Base-by-base conservation (phyloP, 2,888 invertebrate genomes). In the Apodemia zela region DNA sequence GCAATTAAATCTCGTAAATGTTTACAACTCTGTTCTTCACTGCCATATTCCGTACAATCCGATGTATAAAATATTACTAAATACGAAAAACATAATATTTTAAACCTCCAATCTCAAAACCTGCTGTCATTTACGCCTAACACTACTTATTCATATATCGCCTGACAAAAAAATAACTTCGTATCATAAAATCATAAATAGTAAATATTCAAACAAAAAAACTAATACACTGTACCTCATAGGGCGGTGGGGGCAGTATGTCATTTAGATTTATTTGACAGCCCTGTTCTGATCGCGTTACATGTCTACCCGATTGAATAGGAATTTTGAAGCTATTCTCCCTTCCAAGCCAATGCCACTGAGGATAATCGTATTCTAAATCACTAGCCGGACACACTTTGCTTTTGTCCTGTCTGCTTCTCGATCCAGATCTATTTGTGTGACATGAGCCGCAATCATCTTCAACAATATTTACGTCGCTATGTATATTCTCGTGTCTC, bases 221-320 rank as follows among this genome's bases (percentile, higher is more conserved):
- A 13, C 15, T 38, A 59, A 75, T 74, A 78, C 78, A 60, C 66
- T 66, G 58, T 62, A 90, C 91, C 89, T 94, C 93, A 80, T 94
- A 93, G 70, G 93, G 93, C 54, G 93, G 93, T 71, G 94, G 94
- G 66, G 94, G 94, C 72, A 94, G 79, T 92, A 94, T 93, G 84
- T 94, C 94, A 84, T 94, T 93, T 87, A 94, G 93, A 85, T 94
- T 94, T 78, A 92, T 89, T 85, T 92, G 92, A 86, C 91, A 91
- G 80, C 90, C 87, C 78, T 89, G 90, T 74, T 90, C 91, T 75
- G 89, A 88, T 79, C 87, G 85, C 76, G 86, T 84, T 73, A 86
- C 85, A 80, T 89, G 86, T 81, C 89, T 83, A 73, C 87, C 78
- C 74, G 84, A 79, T 78, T 84, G 90, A 78, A 90, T 86, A 74